phyloP scores from a whole-genome alignment of 1,140 invertebrate species.

The Onthophagus taurus region DNA sequence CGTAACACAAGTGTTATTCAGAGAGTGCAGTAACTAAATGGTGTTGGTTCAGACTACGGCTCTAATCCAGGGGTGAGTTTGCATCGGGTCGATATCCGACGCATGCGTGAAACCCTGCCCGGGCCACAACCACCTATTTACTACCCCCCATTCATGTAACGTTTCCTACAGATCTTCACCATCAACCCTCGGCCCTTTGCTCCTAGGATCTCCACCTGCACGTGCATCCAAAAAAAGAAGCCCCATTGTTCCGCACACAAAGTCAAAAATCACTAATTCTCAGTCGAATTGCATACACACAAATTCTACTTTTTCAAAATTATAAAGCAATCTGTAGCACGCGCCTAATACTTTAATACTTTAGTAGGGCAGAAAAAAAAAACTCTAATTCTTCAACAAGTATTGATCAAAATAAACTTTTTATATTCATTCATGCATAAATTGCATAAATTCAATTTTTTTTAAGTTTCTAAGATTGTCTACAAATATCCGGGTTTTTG shows the following conservation, averaged over 20 bases:
- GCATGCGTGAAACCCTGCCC: conserved; percentile 27
- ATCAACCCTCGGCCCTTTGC: conserved; percentile 8
- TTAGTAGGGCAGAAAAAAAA: no score
- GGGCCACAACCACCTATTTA: conserved; percentile 15
- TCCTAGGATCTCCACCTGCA: conserved; percentile 2
- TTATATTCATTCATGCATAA: no score
- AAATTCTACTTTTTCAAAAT: conserved; percentile 1
- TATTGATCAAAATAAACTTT: no score
- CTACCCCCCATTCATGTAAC: conserved; percentile 21
- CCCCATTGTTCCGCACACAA: conserved; percentile 4
- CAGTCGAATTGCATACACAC: not conserved
- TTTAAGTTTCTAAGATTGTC: no score
- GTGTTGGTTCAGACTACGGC: conserved; percentile 37
- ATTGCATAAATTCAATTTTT: no score
- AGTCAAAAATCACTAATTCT: not conserved
- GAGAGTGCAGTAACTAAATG: conserved; percentile 42
- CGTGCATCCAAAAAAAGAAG: conserved; percentile 2
- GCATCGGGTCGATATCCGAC: conserved; percentile 35
- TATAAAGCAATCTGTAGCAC: no score
- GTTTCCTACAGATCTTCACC: conserved; percentile 17
- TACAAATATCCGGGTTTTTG: no score
- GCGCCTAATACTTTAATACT: no score
- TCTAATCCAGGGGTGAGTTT: conserved; percentile 35
- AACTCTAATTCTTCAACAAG: no score
- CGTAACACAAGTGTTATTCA: conserved; percentile 42